Evolutionary conservation across 2,888 invertebrate species (phyloP).

Genomic region (Parnassius apollo): DNA sequence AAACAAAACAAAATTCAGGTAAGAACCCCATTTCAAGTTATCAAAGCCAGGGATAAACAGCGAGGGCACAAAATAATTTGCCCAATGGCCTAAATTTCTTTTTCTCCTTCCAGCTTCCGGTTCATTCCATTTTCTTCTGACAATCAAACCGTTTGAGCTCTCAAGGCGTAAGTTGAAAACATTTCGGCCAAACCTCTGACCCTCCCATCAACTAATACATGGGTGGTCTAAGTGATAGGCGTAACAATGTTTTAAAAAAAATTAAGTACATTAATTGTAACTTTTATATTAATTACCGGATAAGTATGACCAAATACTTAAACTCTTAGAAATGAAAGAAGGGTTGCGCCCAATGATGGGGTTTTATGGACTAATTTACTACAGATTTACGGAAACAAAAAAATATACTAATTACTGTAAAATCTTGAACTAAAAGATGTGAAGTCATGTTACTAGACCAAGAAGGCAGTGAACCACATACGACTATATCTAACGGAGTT

Average conservation of each 20-base stretch:
- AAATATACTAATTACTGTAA: too few relatives aligned
- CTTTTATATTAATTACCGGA: too few relatives aligned
- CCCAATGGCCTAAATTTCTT: slow-evolving; percentile 36
- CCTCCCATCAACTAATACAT: slow-evolving; percentile 72
- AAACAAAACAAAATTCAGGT: slow-evolving; percentile 32
- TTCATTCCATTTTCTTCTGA: slow-evolving; percentile 47
- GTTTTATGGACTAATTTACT: too few relatives aligned
- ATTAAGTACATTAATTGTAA: too few relatives aligned
- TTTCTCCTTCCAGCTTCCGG: slow-evolving; percentile 40
- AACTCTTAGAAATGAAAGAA: too few relatives aligned
- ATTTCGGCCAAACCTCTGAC: slow-evolving; percentile 60
- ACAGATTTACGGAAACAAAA: too few relatives aligned
- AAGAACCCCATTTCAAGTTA: slow-evolving; percentile 38
- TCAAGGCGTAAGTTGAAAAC: slow-evolving; percentile 55
- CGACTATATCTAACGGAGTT: too few relatives aligned
- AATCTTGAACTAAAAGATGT: too few relatives aligned
- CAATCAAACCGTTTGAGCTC: slow-evolving; percentile 59
- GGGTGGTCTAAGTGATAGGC: slow-evolving; percentile 36
- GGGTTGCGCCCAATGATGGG: too few relatives aligned
- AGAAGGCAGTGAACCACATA: too few relatives aligned
- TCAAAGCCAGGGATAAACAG: slow-evolving; percentile 30
- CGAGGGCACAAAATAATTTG: slow-evolving; percentile 34
- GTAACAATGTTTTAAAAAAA: not conserved
- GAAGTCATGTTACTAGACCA: too few relatives aligned
- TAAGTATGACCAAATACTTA: too few relatives aligned